A percentile compares a stretch with the other conserved stretches of the same genome.
phyloP scores from a whole-genome alignment of 2,888 invertebrate species.

The Acronicta psi region DNA sequence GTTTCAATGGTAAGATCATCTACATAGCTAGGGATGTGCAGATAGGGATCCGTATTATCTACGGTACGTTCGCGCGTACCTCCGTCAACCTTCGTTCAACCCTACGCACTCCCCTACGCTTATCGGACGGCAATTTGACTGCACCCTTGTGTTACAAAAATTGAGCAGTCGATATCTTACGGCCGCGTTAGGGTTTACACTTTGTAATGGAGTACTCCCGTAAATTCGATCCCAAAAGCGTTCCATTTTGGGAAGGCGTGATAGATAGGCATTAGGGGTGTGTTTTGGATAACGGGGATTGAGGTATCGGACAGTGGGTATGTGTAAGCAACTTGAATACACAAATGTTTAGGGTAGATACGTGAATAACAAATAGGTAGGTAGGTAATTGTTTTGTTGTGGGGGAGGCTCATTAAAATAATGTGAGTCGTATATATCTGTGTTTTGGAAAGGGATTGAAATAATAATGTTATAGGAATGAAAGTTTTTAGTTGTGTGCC shows the following conservation, averaged over 20 bases:
- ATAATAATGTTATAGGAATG: not conserved
- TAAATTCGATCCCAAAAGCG: constrained; percentile 55
- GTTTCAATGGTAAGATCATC: constrained; percentile 23
- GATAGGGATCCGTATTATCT: constrained; percentile 37
- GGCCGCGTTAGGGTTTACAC: constrained; percentile 53
- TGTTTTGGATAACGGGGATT: constrained; percentile 42
- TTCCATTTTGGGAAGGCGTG: constrained; percentile 53
- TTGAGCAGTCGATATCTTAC: constrained; percentile 60
- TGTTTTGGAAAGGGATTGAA: constrained; percentile 3
- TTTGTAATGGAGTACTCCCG: constrained; percentile 58
- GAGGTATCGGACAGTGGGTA: constrained; percentile 39
- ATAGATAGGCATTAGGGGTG: constrained; percentile 51
- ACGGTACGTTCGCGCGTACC: constrained; percentile 59
- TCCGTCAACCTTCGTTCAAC: constrained; percentile 65
- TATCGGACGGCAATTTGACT: constrained; percentile 65
- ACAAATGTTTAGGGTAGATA: constrained; percentile 31
- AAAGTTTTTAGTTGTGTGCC: not conserved
- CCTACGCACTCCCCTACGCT: constrained; percentile 59
- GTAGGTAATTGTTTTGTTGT: constrained; percentile 48
- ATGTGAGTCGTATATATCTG: constrained; percentile 5
- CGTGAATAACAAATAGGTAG: constrained; percentile 43
- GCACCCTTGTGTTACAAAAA: constrained; percentile 64
- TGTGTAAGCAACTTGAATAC: constrained; percentile 41
- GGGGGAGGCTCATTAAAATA: constrained; percentile 27
- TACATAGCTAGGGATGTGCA: constrained; percentile 27